Conservation (phyloP, 2,888 invertebrate genomes). For the Heteromurus nitidus region DNA sequence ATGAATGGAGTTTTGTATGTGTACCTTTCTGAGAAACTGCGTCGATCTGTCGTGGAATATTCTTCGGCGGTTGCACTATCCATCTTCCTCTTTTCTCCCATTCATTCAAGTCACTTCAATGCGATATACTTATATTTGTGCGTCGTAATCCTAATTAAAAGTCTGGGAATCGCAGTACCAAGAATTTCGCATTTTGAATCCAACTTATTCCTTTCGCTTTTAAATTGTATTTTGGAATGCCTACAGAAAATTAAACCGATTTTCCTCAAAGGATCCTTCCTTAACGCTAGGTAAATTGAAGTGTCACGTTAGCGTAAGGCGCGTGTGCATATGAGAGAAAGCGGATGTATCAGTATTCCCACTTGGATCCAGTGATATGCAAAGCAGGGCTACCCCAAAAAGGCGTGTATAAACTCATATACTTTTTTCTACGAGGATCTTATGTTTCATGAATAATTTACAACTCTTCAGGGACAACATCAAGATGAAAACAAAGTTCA, state of each 20-base stretch:
- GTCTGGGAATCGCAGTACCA: not conserved
- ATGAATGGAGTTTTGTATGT: not conserved
- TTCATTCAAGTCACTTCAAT: not conserved
- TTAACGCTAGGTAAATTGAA: not conserved
- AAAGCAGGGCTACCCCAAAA: not conserved
- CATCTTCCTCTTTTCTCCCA: slow-evolving; percentile 12
- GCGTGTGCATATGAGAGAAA: no score
- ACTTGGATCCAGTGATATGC: not conserved
- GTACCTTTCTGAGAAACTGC: slow-evolving; percentile 59
- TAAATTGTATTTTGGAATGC: not conserved
- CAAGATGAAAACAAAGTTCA: not conserved
- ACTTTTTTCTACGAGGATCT: not conserved
- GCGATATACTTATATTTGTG: not conserved
- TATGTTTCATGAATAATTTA: slow-evolving; percentile 49
- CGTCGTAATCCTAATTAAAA: not conserved
- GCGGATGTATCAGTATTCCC: no score
- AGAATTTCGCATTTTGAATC: not conserved
- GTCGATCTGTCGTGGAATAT: slow-evolving; percentile 36
- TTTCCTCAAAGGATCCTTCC: not conserved
- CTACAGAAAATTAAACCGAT: not conserved
- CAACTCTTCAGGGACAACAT: slow-evolving; percentile 22
- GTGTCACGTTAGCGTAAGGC: no score
- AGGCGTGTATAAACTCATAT: not conserved
- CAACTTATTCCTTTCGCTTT: not conserved
- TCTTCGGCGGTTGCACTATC: slow-evolving; percentile 22